These are phyloP conservation scores for Drosophila engyochracea DNA, from an alignment of 2,888 invertebrate genomes.

Conservation along the genomic window DNA sequence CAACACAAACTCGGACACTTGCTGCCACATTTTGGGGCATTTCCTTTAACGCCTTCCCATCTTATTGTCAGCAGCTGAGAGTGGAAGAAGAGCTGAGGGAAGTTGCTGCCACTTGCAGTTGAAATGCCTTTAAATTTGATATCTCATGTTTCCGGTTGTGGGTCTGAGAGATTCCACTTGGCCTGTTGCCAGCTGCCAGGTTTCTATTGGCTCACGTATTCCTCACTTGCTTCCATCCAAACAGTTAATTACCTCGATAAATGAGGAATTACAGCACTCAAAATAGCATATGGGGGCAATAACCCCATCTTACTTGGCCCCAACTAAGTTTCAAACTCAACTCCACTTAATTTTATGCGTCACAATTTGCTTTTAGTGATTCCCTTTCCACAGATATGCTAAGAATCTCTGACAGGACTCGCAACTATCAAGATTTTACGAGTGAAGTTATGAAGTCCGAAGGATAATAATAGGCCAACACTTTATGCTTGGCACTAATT, in stretches of 20 bases:
- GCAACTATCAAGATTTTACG: constrained; percentile 69
- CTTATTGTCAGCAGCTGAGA: constrained; percentile 39
- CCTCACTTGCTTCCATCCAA: constrained; percentile 8
- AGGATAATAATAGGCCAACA: constrained; percentile 85
- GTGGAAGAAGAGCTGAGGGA: not conserved
- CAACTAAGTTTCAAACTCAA: constrained; percentile 19
- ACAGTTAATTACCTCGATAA: constrained; percentile 74
- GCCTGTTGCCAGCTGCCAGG: constrained; percentile 35
- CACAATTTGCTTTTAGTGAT: constrained; percentile 42
- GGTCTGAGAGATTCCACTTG: constrained; percentile 14
- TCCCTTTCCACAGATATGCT: constrained; percentile 4
- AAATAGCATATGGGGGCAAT: constrained; percentile 43
- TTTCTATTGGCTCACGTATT: constrained; percentile 57
- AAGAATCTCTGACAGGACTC: constrained; percentile 11
- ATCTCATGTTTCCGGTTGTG: constrained; percentile 11
- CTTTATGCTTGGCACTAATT: constrained; percentile 83
- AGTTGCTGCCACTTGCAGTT: constrained; percentile 38
- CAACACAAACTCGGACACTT: constrained; percentile 24
- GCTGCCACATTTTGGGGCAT: constrained; percentile 57
- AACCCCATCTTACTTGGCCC: constrained; percentile 24
- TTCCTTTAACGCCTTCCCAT: constrained; percentile 40
- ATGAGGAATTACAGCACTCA: constrained; percentile 54
- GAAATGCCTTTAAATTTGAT: constrained; percentile 51
- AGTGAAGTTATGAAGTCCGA: constrained; percentile 83
- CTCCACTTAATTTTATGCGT: constrained; percentile 52